A percentile compares a stretch with the other conserved stretches of the same genome.
Conservation (phyloP, 2,113 vertebrate species). For the Bambusicola thoracicus region DNA sequence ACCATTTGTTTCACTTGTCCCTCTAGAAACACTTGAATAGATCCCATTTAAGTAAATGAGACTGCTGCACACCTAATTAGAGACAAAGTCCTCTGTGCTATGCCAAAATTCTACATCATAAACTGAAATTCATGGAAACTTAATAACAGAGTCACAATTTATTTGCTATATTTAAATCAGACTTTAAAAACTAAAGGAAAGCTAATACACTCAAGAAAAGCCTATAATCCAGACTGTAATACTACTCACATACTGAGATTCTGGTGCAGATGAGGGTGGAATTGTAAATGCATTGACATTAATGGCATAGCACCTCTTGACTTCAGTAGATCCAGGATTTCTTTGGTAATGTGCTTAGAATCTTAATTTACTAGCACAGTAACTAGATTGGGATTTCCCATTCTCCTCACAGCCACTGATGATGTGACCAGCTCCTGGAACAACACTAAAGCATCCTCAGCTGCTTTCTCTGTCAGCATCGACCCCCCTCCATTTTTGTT, state of each 20-base stretch:
- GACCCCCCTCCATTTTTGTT: background rate
- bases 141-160: background rate
- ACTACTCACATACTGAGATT: slow-evolving; percentile 12
- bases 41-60: slow-evolving; percentile 37
- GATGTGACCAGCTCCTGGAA: background rate
- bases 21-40: background rate
- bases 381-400: background rate
- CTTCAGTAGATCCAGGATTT: background rate
- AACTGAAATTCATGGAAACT: background rate
- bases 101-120: slow-evolving; percentile 34
- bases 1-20: slow-evolving; percentile 17
- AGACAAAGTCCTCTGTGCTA: background rate
- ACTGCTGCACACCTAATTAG: slow-evolving; percentile 36
- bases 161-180: slow-evolving; percentile 40
- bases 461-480: background rate
- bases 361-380: slow-evolving; percentile 19
- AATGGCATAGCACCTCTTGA: background rate
- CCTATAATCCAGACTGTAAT: background rate
- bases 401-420: background rate
- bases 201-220: background rate
- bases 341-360: slow-evolving; percentile 16
- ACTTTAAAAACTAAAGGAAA: slow-evolving; percentile 32
- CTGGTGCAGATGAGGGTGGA: background rate
- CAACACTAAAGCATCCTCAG: background rate
- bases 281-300: background rate